Conservation (phyloP, 2,113 vertebrate genomes). For the Heloderma charlesbogerti region DNA sequence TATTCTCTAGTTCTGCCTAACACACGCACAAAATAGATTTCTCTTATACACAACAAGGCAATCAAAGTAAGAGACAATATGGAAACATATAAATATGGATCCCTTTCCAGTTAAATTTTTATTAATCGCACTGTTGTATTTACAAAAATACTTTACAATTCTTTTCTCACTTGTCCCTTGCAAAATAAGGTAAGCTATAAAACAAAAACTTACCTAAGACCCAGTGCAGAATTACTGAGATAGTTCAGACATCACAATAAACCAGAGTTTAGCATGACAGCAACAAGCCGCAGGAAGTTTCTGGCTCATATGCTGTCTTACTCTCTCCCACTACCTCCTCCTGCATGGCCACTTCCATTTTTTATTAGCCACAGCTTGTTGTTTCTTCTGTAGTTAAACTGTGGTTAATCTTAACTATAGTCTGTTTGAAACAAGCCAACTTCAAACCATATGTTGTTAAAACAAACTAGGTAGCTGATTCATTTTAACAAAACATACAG, state of each 20-base stretch:
- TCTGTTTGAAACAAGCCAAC: too few species aligned
- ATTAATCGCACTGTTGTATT: not conserved
- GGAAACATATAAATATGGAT: not conserved
- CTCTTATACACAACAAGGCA: conserved; percentile 2
- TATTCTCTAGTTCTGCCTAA: conserved; percentile 87
- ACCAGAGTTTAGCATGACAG: not conserved
- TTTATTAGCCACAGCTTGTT: not conserved
- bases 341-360: not conserved
- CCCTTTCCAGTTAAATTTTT: not conserved
- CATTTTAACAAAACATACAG: too few species aligned
- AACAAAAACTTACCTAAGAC: not conserved
- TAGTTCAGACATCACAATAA: not conserved
- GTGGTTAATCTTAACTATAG: too few species aligned
- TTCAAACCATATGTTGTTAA: too few species aligned
- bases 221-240: not conserved
- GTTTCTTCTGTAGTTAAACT: too few species aligned
- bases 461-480: too few species aligned
- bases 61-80: not conserved
- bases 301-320: not conserved
- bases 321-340: not conserved
- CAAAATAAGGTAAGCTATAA: too few species aligned
- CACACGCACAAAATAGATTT: conserved; percentile 49
- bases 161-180: not conserved
- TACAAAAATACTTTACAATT: not conserved
- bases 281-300: too few species aligned